Conservation (phyloP, 2,113 vertebrate genomes). For the Callaeas wilsoni region DNA sequence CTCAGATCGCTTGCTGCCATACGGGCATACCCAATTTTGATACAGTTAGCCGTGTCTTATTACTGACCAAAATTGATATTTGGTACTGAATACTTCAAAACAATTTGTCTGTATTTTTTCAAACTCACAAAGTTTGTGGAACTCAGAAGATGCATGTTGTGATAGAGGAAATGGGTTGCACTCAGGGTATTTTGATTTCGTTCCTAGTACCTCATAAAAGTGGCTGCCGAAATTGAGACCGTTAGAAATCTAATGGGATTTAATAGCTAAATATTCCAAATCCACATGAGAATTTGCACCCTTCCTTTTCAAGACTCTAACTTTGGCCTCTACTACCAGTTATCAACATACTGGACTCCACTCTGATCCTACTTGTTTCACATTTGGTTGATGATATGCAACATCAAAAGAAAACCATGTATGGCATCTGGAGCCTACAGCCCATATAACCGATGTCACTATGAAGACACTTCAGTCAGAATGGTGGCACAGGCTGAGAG, state of each 20-base stretch:
- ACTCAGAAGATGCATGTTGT: neutral
- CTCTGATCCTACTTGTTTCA: neutral
- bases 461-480: neutral
- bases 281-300: neutral
- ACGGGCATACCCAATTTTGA: neutral
- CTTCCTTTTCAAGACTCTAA: neutral
- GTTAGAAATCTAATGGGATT: neutral
- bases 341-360: neutral
- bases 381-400: neutral
- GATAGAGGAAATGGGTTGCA: neutral
- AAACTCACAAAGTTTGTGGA: neutral
- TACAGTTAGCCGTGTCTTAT: neutral
- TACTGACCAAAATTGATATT: neutral
- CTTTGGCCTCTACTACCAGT: neutral
- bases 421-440: neutral
- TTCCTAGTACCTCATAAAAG: neutral
- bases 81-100: neutral
- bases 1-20: neutral
- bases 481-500: neutral
- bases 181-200: neutral
- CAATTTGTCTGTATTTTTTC: neutral
- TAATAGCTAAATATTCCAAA: neutral
- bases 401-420: neutral
- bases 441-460: fast-evolving
- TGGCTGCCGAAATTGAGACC: neutral